Base-by-base conservation (phyloP, 1,140 invertebrate species). In the Aphidius gifuensis region DNA sequence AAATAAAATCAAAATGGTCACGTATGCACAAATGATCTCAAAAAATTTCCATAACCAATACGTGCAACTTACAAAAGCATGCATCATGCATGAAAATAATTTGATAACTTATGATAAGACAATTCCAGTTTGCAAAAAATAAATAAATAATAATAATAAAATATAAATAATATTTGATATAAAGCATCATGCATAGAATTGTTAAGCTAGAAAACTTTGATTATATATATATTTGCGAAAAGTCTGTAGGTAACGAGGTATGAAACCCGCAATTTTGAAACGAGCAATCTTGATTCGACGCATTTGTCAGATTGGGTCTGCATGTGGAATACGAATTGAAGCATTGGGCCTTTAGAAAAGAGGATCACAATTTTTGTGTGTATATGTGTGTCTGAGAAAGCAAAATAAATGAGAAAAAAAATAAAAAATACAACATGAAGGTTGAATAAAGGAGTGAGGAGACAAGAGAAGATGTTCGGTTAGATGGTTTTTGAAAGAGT, bases 221-320 rank as follows among this genome's bases (percentile, higher is more conserved):
- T 16, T 16, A 16, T 16, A 16, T 16, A 16, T 16, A 16, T 16
- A 16, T 16, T 16, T 16, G 1, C 16, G 16, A 16, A 16, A 16
- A 16, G 16, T 16, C 16, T 16, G 23, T 16, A 11, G 23, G 48
- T 51, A 67, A 65, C 62, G 64, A 71, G 49, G 60, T 45, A 62
- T 61, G 58, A 60, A 58, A 58, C 21, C 64, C 9, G 63, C 71
- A 68, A 72, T 70, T 71, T 66, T 61, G 63, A 67, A 70, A 65
- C 67, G 54, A 42, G 38, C 69, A 64, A 71, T 72, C 70, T 57
- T 59, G 40, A 42, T 40, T 16, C 21, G n/a, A 56, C 58, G 67
- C 72, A 73, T 72, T 73, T 71, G 70, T 71, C 62, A 68, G 65
- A 58, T 67, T 68, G 69, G 45, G 55, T 61, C 62, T 62, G 65